Percentiles rank a stretch among this genome's conserved stretches.
phyloP scores from a whole-genome alignment of 1,140 invertebrate genomes.

The Formica selysi region DNA sequence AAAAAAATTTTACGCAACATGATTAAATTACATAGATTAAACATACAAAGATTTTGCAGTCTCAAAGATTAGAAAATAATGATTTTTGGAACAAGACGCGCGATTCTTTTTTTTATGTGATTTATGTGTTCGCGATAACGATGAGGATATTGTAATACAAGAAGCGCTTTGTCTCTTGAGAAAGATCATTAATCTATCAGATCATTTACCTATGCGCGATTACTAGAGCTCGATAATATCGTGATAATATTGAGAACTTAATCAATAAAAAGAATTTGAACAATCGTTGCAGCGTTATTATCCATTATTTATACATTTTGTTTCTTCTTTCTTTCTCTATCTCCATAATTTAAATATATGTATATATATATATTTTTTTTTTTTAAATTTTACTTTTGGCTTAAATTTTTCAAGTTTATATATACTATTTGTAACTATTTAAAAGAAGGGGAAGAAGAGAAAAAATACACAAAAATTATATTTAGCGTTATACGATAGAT shows the following conservation, averaged over 20 bases:
- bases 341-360: too few species aligned
- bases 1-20: background rate
- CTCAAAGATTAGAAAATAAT: background rate
- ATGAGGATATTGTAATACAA: background rate
- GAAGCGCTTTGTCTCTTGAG: slow-evolving; percentile 13
- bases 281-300: background rate
- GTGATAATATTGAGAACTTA: slow-evolving; percentile 20
- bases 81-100: background rate
- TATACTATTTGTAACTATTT: too few species aligned
- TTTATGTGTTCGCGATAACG: background rate
- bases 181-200: slow-evolving; percentile 11
- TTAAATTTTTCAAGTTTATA: too few species aligned
- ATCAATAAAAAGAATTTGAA: background rate
- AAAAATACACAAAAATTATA: too few species aligned
- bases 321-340: too few species aligned
- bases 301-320: too few species aligned
- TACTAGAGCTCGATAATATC: slow-evolving; percentile 13
- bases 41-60: background rate
- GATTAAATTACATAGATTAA: background rate
- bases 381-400: too few species aligned
- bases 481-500: too few species aligned
- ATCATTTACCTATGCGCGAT: background rate
- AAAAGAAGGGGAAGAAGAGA: too few species aligned
- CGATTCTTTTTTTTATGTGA: background rate
- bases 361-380: too few species aligned